A percentile compares a stretch with the other conserved stretches of the same genome.
These are phyloP conservation scores for Scaptomyza cyrtandrae DNA, from an alignment of 2,888 invertebrate species.

Conservation along the genomic window DNA sequence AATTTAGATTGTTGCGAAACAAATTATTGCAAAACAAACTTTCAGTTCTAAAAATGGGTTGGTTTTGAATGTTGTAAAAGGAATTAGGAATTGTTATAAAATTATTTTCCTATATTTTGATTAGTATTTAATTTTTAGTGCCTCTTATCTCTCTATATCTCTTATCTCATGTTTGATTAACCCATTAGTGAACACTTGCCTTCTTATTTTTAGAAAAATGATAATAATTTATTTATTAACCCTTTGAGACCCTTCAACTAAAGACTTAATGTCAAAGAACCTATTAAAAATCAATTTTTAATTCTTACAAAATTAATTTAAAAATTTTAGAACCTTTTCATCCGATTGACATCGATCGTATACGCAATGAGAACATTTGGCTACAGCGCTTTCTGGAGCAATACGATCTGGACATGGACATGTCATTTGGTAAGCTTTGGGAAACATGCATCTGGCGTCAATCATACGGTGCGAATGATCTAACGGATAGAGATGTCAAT, in stretches of 20 bases:
- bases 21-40: too few relatives aligned
- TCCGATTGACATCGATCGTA: slow-evolving; percentile 89
- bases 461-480: slow-evolving; percentile 90
- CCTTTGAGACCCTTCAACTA: not conserved
- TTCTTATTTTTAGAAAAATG: not conserved
- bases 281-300: too few relatives aligned
- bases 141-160: not conserved
- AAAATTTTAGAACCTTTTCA: slow-evolving; percentile 84
- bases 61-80: not conserved
- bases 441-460: slow-evolving; percentile 93
- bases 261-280: too few relatives aligned
- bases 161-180: not conserved
- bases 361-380: slow-evolving; percentile 89
- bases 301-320: not conserved
- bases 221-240: not conserved
- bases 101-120: not conserved
- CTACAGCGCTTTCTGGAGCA: slow-evolving; percentile 90
- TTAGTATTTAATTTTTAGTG: not conserved
- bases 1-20: too few relatives aligned
- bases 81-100: not conserved
- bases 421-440: slow-evolving; percentile 91
- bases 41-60: too few relatives aligned
- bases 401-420: slow-evolving; percentile 88
- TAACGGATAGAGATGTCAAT: slow-evolving; percentile 89
- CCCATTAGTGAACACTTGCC: not conserved